Evolutionary conservation across 2,888 invertebrate genomes (phyloP), one percentile per base, ranked within the genome.

Genomic region (Archips xylosteana): DNA sequence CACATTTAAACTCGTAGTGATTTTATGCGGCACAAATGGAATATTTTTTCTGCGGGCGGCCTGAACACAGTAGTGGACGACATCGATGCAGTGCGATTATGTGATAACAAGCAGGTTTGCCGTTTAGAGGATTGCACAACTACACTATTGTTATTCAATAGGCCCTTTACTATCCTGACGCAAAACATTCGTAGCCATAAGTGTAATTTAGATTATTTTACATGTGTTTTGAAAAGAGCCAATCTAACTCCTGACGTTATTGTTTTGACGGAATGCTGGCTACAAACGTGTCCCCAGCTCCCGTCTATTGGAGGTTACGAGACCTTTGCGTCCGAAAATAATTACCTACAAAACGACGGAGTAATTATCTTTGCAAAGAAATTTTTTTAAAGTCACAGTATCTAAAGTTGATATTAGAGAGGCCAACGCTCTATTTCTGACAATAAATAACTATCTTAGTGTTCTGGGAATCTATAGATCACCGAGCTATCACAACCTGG

Each of bases 131-230:
- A 49, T 13, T 64, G 64, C 49, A 34, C 10, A 1, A 6, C 12
- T 3, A 34, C 23, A 10, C 2, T 49, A 1, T 32, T 13, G 4
- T 3, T 5, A 15, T 64, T 49, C n/a, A n/a, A 8, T 3, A 64
- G 49, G 32, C 64, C 64, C 2, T 34, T 64, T 12, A 49, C 2
- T 8, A 3, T 49, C 3, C 10, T 64, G 13, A 34, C 64, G 1
- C 64, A 64, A 34, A 64, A 64, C 8, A 64, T 64, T 8, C 64
- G 64, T 9, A 64, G 64, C 32, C 64, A 64, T 12, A 47, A 34
- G 10, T 49, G 64, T 2, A 64, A 64, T 5, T 4, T 64, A 5
- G 64, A 64, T n/a, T 64, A 64, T 13, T 49, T 64, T 8, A 49
- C n/a, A n/a, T 64, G 64, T 42, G 64, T 49, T 2, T 34, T 64